phyloP scores from a whole-genome alignment of 2,888 invertebrate species.

The Lasioglossum vierecki region DNA sequence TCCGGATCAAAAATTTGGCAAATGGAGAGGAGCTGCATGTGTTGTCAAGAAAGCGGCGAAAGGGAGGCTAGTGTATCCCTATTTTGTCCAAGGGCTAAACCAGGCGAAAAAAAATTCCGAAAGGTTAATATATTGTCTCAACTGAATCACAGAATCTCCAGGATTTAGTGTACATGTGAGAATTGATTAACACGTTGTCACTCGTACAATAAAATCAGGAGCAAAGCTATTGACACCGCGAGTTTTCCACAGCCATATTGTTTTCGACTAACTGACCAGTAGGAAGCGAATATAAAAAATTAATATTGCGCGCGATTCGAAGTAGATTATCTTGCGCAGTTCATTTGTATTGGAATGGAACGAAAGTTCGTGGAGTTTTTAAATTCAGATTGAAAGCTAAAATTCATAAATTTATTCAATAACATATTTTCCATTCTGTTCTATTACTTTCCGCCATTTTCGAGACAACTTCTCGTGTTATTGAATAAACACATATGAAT shows the following conservation, averaged over 20 bases:
- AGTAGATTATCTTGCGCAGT: neutral
- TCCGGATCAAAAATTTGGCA: constrained; percentile 98
- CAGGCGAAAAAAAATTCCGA: constrained; percentile 93
- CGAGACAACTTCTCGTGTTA: too few species aligned
- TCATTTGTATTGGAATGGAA: neutral
- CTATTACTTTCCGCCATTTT: too few species aligned
- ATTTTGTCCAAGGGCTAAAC: constrained; percentile 95
- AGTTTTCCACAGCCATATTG: constrained; percentile 76
- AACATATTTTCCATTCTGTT: too few species aligned
- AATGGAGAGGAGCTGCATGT: constrained; percentile 97
- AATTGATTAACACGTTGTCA: constrained; percentile 15
- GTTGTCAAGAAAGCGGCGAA: constrained; percentile 97
- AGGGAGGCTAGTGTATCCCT: constrained; percentile 94
- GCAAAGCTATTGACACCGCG: constrained; percentile 69
- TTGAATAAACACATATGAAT: too few species aligned
- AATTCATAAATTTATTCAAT: too few species aligned
- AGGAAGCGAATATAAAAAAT: constrained; percentile 35
- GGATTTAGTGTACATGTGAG: neutral
- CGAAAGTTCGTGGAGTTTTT: too few species aligned
- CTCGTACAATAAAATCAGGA: constrained; percentile 44
- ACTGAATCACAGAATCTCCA: constrained; percentile 9
- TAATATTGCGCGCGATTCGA: constrained; percentile 57
- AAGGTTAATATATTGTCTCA: constrained; percentile 86
- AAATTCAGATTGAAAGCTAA: too few species aligned
- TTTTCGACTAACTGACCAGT: constrained; percentile 67